These are phyloP conservation scores for Leptopilina clavipes DNA, from an alignment of 1,140 invertebrate genomes.

Conservation along the genomic window DNA sequence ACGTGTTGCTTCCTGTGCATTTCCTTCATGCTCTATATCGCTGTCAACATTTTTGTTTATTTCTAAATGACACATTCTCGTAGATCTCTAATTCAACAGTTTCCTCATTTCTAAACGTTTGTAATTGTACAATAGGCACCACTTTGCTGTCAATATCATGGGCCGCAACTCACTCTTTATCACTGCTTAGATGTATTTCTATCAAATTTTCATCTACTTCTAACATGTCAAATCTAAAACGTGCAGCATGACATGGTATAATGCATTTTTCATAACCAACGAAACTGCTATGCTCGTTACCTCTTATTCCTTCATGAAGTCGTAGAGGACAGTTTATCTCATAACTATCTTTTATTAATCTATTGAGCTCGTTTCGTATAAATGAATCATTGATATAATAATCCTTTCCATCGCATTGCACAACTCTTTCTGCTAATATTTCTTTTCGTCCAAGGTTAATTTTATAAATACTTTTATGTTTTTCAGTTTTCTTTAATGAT, in stretches of 20 bases:
- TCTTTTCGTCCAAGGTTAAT: not conserved
- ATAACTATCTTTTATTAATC: not conserved
- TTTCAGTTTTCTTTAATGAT: not conserved
- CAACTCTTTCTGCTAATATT: not conserved
- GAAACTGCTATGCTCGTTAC: constrained; percentile 17
- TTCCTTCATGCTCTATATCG: constrained; percentile 38
- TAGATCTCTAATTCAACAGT: not conserved
- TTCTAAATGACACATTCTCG: constrained; percentile 19
- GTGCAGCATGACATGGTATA: not conserved
- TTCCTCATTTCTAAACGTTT: constrained; percentile 33
- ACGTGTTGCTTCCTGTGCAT: constrained; percentile 33
- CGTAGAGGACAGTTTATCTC: not conserved
- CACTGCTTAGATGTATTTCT: not conserved
- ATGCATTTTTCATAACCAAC: constrained; percentile 37
- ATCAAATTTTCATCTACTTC: not conserved
- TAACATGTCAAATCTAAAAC: not conserved
- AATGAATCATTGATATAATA: no score
- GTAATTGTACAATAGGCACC: constrained; percentile 33
- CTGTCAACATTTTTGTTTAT: not conserved
- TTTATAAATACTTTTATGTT: not conserved
- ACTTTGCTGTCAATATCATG: constrained; percentile 20
- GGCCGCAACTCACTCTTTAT: not conserved
- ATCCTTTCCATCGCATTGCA: not conserved
- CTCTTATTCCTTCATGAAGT: constrained; percentile 29
- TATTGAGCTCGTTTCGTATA: not conserved